Conservation (phyloP, 2,113 vertebrate species). For the Hippolais icterina region DNA sequence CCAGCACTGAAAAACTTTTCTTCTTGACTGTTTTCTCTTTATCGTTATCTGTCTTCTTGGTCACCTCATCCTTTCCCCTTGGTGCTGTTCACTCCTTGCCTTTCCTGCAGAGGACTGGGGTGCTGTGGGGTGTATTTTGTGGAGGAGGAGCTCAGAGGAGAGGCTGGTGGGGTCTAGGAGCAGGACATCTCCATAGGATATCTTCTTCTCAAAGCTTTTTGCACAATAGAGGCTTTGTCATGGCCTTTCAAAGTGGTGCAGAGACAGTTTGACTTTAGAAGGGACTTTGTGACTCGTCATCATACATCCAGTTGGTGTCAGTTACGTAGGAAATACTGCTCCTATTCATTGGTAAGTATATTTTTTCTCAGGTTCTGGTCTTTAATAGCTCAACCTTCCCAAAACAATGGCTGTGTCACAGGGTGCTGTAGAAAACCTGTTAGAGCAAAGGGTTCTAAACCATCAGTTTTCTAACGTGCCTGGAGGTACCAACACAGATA, state of each 20-base stretch:
- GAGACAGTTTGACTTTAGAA: neutral
- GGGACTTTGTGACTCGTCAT: neutral
- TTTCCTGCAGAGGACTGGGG: neutral
- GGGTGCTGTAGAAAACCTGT: constrained; percentile 5
- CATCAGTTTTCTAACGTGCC: neutral
- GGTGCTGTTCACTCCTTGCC: neutral
- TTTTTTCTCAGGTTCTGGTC: neutral
- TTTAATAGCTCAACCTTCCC: neutral
- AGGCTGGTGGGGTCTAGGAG: neutral
- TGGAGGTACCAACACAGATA: constrained; percentile 32
- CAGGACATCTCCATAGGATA: neutral
- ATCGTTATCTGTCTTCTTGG: neutral
- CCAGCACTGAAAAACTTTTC: neutral
- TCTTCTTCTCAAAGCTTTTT: neutral
- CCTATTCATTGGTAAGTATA: neutral
- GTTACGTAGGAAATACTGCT: neutral
- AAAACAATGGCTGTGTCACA: neutral
- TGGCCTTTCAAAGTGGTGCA: neutral
- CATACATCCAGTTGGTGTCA: neutral
- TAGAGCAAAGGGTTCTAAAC: constrained; percentile 33
- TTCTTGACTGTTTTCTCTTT: neutral
- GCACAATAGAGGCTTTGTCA: neutral
- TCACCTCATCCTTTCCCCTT: neutral
- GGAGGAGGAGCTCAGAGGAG: neutral
- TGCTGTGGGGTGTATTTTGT: neutral